Evolutionary conservation across 2,888 invertebrate genomes (phyloP), one percentile per base, ranked within the genome.

Genomic region (Cristatella mucedo): DNA sequence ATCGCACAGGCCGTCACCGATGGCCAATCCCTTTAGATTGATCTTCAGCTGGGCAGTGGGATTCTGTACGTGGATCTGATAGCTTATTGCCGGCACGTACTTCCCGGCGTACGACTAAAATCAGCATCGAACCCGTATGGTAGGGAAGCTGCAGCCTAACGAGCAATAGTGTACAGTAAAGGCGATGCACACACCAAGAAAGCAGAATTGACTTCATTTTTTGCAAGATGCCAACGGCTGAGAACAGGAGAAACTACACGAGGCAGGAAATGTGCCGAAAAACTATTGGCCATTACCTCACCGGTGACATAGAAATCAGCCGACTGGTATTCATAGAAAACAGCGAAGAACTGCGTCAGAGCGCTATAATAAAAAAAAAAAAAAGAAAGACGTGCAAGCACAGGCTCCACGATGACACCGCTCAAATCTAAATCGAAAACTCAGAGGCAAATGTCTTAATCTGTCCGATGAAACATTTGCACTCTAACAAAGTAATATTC

Each of bases 301-400:
- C 89, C 89, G 1, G 82, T 78, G 0, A 84, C 75, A 68, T 76
- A 91, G 61, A 91, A 86, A 38, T 79, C 78, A 52, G 78, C 78
- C 7, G 50, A 46, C 54, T 75, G 75, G 21, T 80, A 67, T 51
- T 82, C 76, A 1, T 80, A 78, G 59, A 87, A 91, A 1, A 89
- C 59, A 46, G 75, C 70, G 61, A 84, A 86, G 60, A 91, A 82
- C 61, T 91, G 89, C 7, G 37, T 45, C 41, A 62, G 42, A 24
- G 54, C 55, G 38, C 59, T 60, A n/a, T n/a, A n/a, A n/a, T n/a
- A n/a, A n/a, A n/a, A n/a, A n/a, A n/a, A n/a, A 50, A 31, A 53
- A 51, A 15, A 21, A 30, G 44, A 40, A 1, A 22, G 9, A 30
- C 11, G 21, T 9, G 26, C 11, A 1, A 9, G 11, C 37, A 11